Base-by-base conservation (phyloP, 2,113 vertebrate genomes). In the Piaya cayana region DNA sequence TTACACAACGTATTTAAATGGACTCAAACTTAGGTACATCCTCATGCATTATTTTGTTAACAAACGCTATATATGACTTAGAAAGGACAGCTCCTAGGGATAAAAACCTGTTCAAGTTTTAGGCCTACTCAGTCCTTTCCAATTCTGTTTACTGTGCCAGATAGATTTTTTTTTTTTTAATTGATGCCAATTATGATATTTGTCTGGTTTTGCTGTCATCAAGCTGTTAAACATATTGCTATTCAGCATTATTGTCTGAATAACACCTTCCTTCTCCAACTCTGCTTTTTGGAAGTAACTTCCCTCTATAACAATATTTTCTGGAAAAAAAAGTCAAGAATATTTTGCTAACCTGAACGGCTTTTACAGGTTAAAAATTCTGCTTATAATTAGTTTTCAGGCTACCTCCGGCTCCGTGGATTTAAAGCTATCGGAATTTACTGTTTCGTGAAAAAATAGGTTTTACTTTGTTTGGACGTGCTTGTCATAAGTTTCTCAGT, bases 391-490 rank as follows among this genome's bases (percentile, higher is more conserved):
- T 95, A 91, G 91, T 95, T 65, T 85, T 94, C 81, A 90, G 82
- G 65, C 84, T 95, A 79, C 84, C 68, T 84, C 84, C 94, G 94
- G 29, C 80, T 96, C 39, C 72, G 55, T 84, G 65, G 84, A 87
- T 94, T 96, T 96, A 88, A 95, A 96, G 74, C 80, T 96, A 95
- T 91, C 88, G 90, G 71, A 86, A 82, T 96, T 95, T 95, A 94
- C 96, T 93, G 22, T 92, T 94, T 96, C 86, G 81, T 95, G 95
- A 96, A 95, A 95, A 96, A 96, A 93, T 94, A 95, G 74, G 69
- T 95, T 96, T 94, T 90, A 93, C 81, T 94, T 93, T 96, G 94
- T 96, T 97, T 97, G 84, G 97, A 97, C 92, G 90, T 95, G 93
- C 96, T 94, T 97, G 96, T 96, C 93, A 68, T 96, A 96, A 92